These are phyloP conservation scores for Pelosia muscerda DNA, from an alignment of 2,888 invertebrate genomes.

Conservation along the genomic window DNA sequence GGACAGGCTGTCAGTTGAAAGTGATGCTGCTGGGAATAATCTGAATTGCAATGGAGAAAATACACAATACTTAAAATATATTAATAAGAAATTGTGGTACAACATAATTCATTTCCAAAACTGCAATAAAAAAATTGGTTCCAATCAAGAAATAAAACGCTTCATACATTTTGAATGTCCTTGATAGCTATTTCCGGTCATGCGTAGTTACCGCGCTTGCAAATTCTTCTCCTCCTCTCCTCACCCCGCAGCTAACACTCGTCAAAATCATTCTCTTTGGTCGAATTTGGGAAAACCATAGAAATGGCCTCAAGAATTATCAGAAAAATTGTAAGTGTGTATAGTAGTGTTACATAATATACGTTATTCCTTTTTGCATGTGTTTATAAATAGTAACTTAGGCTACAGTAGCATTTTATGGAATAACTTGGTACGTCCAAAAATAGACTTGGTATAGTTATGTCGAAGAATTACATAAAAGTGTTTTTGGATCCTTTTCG, in stretches of 20 bases:
- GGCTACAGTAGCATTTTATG: conserved; percentile 54
- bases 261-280: conserved; percentile 51
- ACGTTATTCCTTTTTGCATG: conserved; percentile 69
- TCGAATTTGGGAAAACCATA: conserved; percentile 72
- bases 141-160: neutral
- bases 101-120: neutral
- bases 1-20: neutral
- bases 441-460: conserved; percentile 85
- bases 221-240: conserved; percentile 73
- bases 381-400: conserved; percentile 50
- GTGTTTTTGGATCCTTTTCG: conserved; percentile 84
- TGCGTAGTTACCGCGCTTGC: conserved; percentile 78
- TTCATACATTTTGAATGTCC: conserved; percentile 25
- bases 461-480: conserved; percentile 87
- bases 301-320: conserved; percentile 86
- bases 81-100: neutral
- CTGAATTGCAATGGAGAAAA: neutral
- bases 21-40: neutral
- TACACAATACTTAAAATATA: neutral
- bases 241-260: conserved; percentile 73
- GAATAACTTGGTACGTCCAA: conserved; percentile 75
- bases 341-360: conserved; percentile 67
- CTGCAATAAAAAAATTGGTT: neutral
- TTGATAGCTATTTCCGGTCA: conserved; percentile 80
- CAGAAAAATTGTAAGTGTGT: conserved; percentile 85